These are phyloP conservation scores for Coregonus sp. DNA, from an alignment of 2,797 vertebrate species.

Conservation along the genomic window DNA sequence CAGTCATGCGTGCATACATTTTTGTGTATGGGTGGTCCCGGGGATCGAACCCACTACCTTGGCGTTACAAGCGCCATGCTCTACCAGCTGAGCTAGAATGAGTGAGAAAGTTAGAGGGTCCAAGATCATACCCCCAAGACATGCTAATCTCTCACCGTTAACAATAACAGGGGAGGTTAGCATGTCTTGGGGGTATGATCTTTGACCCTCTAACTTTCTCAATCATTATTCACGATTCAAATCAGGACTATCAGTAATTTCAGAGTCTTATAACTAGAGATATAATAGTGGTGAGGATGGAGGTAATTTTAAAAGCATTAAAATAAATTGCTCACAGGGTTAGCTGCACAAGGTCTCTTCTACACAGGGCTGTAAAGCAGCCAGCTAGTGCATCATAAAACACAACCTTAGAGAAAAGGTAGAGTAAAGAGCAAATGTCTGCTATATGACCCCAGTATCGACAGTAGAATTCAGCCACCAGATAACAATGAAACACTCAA, in stretches of 20 bases:
- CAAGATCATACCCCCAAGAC: too few species aligned
- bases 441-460: not conserved
- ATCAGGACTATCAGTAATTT: not conserved
- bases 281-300: not conserved
- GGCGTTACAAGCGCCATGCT: too few species aligned
- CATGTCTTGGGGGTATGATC: too few species aligned
- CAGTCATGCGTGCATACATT: too few species aligned
- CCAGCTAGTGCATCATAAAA: not conserved
- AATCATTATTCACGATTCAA: not conserved
- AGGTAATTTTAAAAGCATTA: not conserved
- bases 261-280: not conserved
- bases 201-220: not conserved
- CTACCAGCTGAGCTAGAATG: too few species aligned
- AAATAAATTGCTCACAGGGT: not conserved
- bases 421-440: not conserved
- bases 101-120: too few species aligned
- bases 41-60: too few species aligned
- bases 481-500: not conserved
- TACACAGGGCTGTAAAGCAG: not conserved
- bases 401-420: not conserved
- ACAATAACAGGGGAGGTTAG: too few species aligned
- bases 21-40: too few species aligned
- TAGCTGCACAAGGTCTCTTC: not conserved
- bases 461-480: not conserved
- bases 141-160: too few species aligned